Evolutionary conservation across 2,888 invertebrate species (phyloP).

Genomic region (Luperina testacea): DNA sequence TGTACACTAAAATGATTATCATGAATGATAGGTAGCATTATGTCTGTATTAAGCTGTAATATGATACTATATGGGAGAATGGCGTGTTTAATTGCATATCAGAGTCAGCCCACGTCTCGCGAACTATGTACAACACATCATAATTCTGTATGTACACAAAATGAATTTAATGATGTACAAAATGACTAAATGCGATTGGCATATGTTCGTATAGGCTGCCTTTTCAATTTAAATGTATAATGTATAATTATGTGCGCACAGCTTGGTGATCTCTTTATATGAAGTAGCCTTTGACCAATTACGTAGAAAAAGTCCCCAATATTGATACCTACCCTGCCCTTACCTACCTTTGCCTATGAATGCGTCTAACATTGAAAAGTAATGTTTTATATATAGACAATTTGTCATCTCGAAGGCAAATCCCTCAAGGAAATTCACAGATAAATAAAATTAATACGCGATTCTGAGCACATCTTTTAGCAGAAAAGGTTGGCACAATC

Average conservation of each 20-base stretch:
- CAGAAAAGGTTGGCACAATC: slow-evolving; percentile 33
- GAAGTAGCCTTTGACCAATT: neutral
- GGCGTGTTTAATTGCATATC: slow-evolving; percentile 26
- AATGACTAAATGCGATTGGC: slow-evolving; percentile 4
- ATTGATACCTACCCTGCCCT: neutral
- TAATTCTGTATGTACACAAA: slow-evolving; percentile 3
- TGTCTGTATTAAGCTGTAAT: slow-evolving; percentile 2
- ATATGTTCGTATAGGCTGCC: neutral
- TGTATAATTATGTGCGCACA: neutral
- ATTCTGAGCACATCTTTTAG: slow-evolving; percentile 36
- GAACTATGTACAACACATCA: slow-evolving; percentile 7
- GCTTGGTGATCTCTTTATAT: neutral
- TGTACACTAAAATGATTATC: slow-evolving; percentile 8
- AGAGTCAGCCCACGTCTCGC: slow-evolving; percentile 29
- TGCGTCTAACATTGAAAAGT: neutral
- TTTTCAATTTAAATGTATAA: neutral
- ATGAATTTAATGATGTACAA: slow-evolving; percentile 34
- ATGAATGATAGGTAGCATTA: neutral
- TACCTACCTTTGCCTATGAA: neutral
- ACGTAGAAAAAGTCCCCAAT: neutral
- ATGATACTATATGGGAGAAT: neutral
- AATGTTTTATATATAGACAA: neutral
- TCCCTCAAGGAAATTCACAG: slow-evolving; percentile 24
- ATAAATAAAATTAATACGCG: slow-evolving; percentile 3
- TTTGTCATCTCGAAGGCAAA: slow-evolving; percentile 4